Evolutionary conservation across 2,797 vertebrate species (phyloP), one percentile per base, ranked within the genome.

Genomic region (Hipposideros larvatus): DNA sequence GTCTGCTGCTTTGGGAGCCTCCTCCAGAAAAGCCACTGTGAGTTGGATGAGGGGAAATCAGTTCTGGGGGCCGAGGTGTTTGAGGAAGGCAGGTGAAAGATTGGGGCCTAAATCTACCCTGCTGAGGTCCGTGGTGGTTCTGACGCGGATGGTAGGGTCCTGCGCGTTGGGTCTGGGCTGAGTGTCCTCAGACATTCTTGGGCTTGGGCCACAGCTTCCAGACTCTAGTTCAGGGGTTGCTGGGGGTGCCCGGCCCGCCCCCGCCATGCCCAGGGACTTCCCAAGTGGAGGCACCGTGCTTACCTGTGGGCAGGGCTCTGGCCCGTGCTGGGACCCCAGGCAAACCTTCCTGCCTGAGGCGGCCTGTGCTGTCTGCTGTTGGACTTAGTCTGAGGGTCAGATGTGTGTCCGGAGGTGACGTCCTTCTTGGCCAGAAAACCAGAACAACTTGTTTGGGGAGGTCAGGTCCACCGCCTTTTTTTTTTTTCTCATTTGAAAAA

Each of bases 331-430:
- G 59, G 11, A 63, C 53, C 43, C 16, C 53, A 4, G 26, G 63
- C 11, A 13, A 8, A 65, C 78, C 31, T 21, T 14, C 46, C 46
- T 61, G 26, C 51, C 73, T 11, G 71, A 14, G 34, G 74, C 5
- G 5, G 3, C 7, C 4, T 4, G 5, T 16, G 18, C 46, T 19
- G 61, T 19, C 15, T 1, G 0, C 19, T 22, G 0, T 15, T 18
- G 18, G 31, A 19, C 16, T 61, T 1, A 3, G 79, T 18, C 66
- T 15, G 2, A 24, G 51, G 57, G 28, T 11, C 41, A 31, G 24
- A 18, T 31, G 31, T 3, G 2, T 15, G n/a, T 14, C 7, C 18
- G 11, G 31, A 66, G 43, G 14, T 21, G 53, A 61, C 13, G 4
- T 34, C n/a, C 31, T 61, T 63, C 26, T 48, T 26, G 55, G n/a